Evolutionary conservation across 1,140 invertebrate species (phyloP), one percentile per base, ranked within the genome.

Genomic region (Eulimnadia texana): DNA sequence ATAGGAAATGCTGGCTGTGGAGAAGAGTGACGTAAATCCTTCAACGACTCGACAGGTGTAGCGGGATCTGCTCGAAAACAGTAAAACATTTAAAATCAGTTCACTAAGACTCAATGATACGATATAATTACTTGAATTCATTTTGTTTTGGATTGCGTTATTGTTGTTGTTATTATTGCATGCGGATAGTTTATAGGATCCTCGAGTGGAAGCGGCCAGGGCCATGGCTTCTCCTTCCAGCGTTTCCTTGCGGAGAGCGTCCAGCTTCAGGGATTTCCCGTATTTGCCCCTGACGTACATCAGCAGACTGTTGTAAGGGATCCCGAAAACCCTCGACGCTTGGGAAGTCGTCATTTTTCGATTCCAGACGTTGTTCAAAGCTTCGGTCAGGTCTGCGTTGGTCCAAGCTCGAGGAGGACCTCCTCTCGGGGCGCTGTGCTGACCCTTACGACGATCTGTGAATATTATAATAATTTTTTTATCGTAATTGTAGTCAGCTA

Each of bases 331-430:
- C 50, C 88, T 74, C 16, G 86, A 90, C 0, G 89, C 89, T 72
- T 92, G 89, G 63, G 87, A 90, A 1, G 89, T 92, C n/a, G 89
- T 92, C 86, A 92, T 91, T 69, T 90, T 90, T 69, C 90, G 90
- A 71, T 90, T 90, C 89, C 89, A 92, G 0, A 92, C 88, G 71
- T 90, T 87, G 67, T 90, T 86, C 16, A 92, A 75, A 0, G 88
- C 88, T 72, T 91, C 85, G 13, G 88, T 91, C 11, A 92, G 77
- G 68, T 92, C 89, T 0, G 84, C 84, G 73, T 92, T 92, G 19
- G 88, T 91, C 89, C 89, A 92, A 0, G 88, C 90, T 22, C 89
- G 76, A 0, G 89, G 89, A 0, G 88, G 89, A 1, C 88, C 89
- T 9, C 89, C 89, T 42, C 89, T 75, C 3, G 89, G 88, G 1